A percentile compares a stretch with the other conserved stretches of the same genome.
phyloP scores from a whole-genome alignment of 2,888 invertebrate species.

The Troilus luridus region DNA sequence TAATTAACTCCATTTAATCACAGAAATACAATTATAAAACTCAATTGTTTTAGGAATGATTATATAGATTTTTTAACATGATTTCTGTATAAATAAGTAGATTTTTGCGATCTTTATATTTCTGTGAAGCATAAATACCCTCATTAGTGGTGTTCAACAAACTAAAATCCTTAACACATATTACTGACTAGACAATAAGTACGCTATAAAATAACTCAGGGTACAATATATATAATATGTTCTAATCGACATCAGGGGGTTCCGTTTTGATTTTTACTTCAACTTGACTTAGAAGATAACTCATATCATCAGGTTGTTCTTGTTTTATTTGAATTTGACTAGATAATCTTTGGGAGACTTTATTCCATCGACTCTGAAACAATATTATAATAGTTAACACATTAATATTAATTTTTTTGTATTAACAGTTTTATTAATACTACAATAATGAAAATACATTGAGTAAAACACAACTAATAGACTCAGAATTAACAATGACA shows the following conservation, averaged over 20 bases:
- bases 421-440: background rate
- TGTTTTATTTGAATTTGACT: slow-evolving; percentile 62
- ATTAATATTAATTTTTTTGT: background rate
- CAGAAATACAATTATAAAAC: background rate
- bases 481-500: too few species aligned
- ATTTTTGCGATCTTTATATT: background rate
- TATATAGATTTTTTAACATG: background rate
- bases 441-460: too few species aligned
- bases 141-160: background rate
- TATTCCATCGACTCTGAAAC: slow-evolving; percentile 60
- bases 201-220: background rate
- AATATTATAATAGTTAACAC: background rate
- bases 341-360: slow-evolving; percentile 59
- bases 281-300: slow-evolving; percentile 67
- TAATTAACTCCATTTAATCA: background rate
- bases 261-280: slow-evolving; percentile 68
- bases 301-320: slow-evolving; percentile 65
- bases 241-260: slow-evolving; percentile 64
- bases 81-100: background rate
- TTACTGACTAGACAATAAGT: slow-evolving; percentile 22
- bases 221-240: background rate
- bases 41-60: background rate
- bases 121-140: background rate
- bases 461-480: too few species aligned
- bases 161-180: background rate